Conservation (phyloP, 1,140 invertebrate species). For the Brachionus sp. region DNA sequence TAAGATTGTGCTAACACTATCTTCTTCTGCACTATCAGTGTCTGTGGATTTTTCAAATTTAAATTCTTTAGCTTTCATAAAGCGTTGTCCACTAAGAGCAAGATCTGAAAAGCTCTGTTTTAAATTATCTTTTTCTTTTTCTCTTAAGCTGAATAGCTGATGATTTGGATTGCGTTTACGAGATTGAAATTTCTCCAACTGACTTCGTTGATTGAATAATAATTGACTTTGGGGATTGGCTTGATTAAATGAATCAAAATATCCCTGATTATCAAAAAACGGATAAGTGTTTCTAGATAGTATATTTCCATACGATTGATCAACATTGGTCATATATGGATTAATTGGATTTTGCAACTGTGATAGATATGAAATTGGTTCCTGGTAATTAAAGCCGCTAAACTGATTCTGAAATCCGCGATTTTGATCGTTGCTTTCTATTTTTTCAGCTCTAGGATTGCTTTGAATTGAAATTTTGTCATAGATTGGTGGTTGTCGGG, state of each 20-base stretch:
- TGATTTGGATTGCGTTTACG: neutral
- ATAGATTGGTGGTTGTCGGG: neutral
- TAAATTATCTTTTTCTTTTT: constrained; percentile 34
- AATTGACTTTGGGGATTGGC: neutral
- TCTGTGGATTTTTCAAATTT: neutral
- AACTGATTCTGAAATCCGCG: neutral
- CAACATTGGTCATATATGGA: neutral
- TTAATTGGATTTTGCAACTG: neutral
- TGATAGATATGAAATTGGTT: neutral
- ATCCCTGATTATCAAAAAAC: neutral
- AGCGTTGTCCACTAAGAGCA: neutral
- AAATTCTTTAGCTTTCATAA: neutral
- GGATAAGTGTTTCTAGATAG: neutral
- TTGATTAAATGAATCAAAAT: neutral
- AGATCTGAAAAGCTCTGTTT: neutral
- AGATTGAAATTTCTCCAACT: constrained; percentile 8
- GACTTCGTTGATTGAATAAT: neutral
- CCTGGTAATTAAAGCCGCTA: neutral
- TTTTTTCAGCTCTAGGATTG: neutral
- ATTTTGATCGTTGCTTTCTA: neutral
- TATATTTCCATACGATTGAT: neutral
- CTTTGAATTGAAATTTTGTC: neutral
- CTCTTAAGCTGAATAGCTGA: constrained; percentile 2
- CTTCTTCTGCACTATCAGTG: neutral
- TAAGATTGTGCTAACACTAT: neutral